Evolutionary conservation across 2,113 vertebrate genomes (phyloP), one percentile per base, ranked within the genome.

Genomic region (Rhea pennata): DNA sequence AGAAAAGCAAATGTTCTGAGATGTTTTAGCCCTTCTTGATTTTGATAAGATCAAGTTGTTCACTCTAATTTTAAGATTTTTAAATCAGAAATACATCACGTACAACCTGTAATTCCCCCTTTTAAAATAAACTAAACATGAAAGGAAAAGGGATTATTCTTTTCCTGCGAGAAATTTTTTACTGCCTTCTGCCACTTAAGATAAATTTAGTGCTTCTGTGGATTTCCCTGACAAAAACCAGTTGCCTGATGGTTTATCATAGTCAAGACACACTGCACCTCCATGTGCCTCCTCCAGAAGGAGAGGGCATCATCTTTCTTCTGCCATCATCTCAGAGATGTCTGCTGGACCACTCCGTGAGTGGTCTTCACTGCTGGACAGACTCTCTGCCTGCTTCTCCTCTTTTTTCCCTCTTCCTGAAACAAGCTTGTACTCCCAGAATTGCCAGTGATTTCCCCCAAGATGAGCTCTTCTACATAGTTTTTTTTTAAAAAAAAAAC

Each of bases 241-340:
- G 12, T 6, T 33, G 14, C 66, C 66, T 48, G 29, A 29, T 48
- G 66, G 66, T 69, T 27, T 12, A 31, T 69, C 44, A 22, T 20
- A 19, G 20, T 46, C 26, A 48, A 67, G 27, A 17, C 15, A 58
- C 84, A 36, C 39, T 87, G 23, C 27, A 36, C 5, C 20, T 54
- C 15, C 20, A 42, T 31, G 6, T 2, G 36, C 4, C 8, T 66
- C 5, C 4, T 7, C 0, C 0, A 8, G 23, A 62, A 44, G 12
- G 8, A 87, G 46, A 64, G 12, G 6, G 22, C 15, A n/a, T 42
- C 27, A 90, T 71, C 76, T 33, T 73, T 6, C 9, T 6, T 22
- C 26, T 71, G 33, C 13, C 12, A 26, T 2, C 20, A 50, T 6
- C 20, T 80, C 2, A 1, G 48, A 83, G 50, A 10, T 33, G 5